Percentiles rank a stretch among this genome's conserved stretches.
phyloP scores from a whole-genome alignment of 1,140 invertebrate species.

The Drosophila erecta region DNA sequence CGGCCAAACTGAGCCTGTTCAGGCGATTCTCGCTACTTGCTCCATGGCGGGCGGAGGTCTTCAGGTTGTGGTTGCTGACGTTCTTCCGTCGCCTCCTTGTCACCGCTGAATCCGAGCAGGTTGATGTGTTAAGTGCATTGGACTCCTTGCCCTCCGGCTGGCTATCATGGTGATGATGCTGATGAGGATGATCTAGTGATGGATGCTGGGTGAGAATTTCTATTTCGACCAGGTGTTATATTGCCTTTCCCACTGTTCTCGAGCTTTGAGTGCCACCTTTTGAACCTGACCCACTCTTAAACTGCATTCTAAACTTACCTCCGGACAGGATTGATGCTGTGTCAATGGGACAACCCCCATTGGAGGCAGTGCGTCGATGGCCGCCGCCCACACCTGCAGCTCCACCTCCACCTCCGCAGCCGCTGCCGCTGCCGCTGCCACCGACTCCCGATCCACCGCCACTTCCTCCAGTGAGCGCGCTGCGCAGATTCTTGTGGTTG shows the following conservation, averaged over 20 bases:
- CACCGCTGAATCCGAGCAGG: constrained; percentile 81
- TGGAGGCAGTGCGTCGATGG: constrained; percentile 79
- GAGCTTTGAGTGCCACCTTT: neutral
- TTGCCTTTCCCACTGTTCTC: neutral
- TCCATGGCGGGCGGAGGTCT: constrained; percentile 65
- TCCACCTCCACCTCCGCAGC: neutral
- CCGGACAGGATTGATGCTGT: constrained; percentile 73
- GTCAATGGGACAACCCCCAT: constrained; percentile 81
- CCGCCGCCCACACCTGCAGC: constrained; percentile 19
- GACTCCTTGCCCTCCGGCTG: constrained; percentile 62
- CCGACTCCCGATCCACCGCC: neutral
- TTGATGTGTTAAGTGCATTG: constrained; percentile 80
- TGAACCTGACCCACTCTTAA: constrained; percentile 21
- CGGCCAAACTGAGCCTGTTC: constrained; percentile 78
- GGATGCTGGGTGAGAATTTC: constrained; percentile 35
- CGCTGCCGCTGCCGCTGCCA: neutral
- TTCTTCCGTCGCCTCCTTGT: constrained; percentile 76
- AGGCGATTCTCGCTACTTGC: constrained; percentile 76
- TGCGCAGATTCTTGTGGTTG: constrained; percentile 90
- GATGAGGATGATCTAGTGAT: constrained; percentile 40
- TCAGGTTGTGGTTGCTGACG: constrained; percentile 75
- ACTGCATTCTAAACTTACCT: constrained; percentile 58
- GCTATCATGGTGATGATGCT: constrained; percentile 29
- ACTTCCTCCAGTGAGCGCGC: constrained; percentile 86
- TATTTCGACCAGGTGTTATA: neutral